A percentile compares a stretch with the other conserved stretches of the same genome.
Evolutionary conservation across 2,888 invertebrate species (phyloP).

Genomic region (Xestia c-nigrum): DNA sequence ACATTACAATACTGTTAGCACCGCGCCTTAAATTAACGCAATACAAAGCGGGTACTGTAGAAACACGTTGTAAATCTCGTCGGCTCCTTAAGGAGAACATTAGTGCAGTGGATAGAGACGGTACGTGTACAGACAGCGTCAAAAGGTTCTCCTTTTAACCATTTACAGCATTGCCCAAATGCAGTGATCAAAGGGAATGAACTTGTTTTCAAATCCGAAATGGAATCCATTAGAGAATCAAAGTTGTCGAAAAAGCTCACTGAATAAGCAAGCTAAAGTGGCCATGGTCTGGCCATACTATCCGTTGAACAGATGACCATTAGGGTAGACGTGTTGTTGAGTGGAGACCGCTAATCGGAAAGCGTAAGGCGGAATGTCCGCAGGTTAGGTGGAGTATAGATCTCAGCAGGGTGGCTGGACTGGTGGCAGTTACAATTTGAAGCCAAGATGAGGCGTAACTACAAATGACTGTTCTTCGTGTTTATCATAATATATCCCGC

Average conservation of each 20-base stretch:
- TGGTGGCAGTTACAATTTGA: not conserved
- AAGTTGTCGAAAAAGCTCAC: not conserved
- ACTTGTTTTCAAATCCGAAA: not conserved
- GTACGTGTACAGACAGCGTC: slow-evolving; percentile 10
- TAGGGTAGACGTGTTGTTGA: not conserved
- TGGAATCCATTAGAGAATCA: not conserved
- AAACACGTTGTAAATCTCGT: slow-evolving; percentile 54
- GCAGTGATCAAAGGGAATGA: not conserved
- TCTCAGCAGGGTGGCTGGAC: not conserved
- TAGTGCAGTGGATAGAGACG: slow-evolving; percentile 57
- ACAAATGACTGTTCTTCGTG: too few relatives aligned
- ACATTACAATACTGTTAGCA: slow-evolving; percentile 41
- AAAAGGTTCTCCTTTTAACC: not conserved
- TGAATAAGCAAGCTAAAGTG: not conserved
- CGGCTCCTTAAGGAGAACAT: slow-evolving; percentile 38
- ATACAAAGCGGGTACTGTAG: slow-evolving; percentile 30
- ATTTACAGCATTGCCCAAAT: not conserved
- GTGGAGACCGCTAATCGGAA: not conserved
- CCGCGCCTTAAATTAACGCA: slow-evolving; percentile 47
- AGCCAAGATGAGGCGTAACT: not conserved
- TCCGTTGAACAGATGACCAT: not conserved
- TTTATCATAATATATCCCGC: too few relatives aligned
- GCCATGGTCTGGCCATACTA: not conserved
- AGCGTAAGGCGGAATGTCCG: not conserved
- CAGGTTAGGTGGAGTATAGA: not conserved